Percentiles rank a stretch among this genome's conserved stretches.
Evolutionary conservation across 1,140 invertebrate genomes (phyloP).

Genomic region (Tachypleus tridentatus): DNA sequence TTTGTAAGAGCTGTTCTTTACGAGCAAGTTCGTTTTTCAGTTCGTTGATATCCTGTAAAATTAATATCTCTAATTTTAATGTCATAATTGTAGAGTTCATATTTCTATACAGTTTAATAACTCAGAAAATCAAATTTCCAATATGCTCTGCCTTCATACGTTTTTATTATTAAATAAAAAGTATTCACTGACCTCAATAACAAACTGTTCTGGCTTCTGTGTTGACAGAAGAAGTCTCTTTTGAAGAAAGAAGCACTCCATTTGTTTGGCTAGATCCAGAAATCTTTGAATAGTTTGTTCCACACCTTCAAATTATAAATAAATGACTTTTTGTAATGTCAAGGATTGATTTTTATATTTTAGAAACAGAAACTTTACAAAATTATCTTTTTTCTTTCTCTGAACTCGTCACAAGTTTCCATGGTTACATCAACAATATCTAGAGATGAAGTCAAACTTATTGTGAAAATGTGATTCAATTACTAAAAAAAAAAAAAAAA

Average conservation of each 20-base stretch:
- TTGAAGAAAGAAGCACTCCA: slow-evolving; percentile 88
- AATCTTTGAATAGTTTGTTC: slow-evolving; percentile 72
- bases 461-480: too few species aligned
- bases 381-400: background rate
- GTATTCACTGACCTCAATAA: slow-evolving; percentile 57
- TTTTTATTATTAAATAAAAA: too few species aligned
- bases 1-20: slow-evolving; percentile 75
- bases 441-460: too few species aligned
- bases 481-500: too few species aligned
- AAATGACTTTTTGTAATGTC: slow-evolving; percentile 35
- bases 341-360: slow-evolving; percentile 12
- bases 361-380: slow-evolving; percentile 12
- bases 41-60: slow-evolving; percentile 59
- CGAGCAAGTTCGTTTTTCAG: slow-evolving; percentile 63
- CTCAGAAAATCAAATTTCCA: too few species aligned
- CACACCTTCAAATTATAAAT: slow-evolving; percentile 66
- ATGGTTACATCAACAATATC: too few species aligned
- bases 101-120: too few species aligned
- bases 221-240: slow-evolving; percentile 79
- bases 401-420: slow-evolving; percentile 17
- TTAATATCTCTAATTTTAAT: background rate
- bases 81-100: background rate
- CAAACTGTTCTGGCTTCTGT: slow-evolving; percentile 76
- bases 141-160: too few species aligned
- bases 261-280: slow-evolving; percentile 76